Base-by-base conservation (phyloP, 2,888 invertebrate genomes). In the Sesia apiformis region DNA sequence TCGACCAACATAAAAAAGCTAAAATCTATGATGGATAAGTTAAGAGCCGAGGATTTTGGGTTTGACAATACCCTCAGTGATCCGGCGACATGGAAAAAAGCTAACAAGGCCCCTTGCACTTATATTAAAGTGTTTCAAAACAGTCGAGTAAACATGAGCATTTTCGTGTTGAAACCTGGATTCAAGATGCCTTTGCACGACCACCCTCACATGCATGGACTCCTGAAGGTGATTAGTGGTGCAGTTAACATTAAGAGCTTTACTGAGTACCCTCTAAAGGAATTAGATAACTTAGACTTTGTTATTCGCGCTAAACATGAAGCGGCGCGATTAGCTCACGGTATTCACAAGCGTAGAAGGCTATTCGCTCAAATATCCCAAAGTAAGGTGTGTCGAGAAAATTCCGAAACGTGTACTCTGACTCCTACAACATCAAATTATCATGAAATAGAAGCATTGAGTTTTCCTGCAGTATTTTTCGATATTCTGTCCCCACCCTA, bases 401-500 rank as follows among this genome's bases (percentile, higher is more conserved):
- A 70, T 74, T 83, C 91, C 4, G 82, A 85, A 8, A 90, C 93
- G 52, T 94, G 94, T 67, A 70, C 92, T 1, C 78, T 96, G 51
- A 94, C 94, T 23, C 96, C 96, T 0, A 82, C 90, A 3, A 84
- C 91, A 56, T 91, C 92, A 4, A 96, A 96, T 77, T 91, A 93
- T 62, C 96, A 96, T 76, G 95, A 96, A 82, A 94, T 96, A 56
- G 91, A 93, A 64, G 93, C 96, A 41, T 81, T 95, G 4, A 92
- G 92, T 53, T 93, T 94, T 52, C 93, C 95, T 0, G 96, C 96
- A 4, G 98, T 97, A 8, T 98, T 98, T 81, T 91, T 98, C 53
- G 98, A 98, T 77, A 94, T 98, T 53, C 88, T 98, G n/a, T 93
- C 97, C 52, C 98, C 98, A 6, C 97, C 98, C 0, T 98, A 98